Evolutionary conservation across 2,888 invertebrate species (phyloP).

Genomic region (Stenurella melanura): DNA sequence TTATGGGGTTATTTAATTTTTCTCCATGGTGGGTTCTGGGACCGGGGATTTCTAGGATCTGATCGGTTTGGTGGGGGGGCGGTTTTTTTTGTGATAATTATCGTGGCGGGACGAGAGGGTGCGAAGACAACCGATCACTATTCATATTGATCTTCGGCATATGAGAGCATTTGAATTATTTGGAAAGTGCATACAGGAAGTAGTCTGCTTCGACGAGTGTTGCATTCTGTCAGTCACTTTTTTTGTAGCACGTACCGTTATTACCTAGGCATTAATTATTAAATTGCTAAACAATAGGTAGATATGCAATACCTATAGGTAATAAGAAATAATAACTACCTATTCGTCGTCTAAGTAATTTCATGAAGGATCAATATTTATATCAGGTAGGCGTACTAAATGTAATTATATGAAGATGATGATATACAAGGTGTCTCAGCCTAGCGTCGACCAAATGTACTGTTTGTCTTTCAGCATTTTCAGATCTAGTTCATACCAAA

Average conservation of each 20-base stretch:
- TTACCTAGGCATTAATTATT: neutral
- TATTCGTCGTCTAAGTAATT: no score
- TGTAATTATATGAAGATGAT: no score
- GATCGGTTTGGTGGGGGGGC: neutral
- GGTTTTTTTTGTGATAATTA: neutral
- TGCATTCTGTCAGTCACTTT: no score
- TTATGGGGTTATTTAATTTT: neutral
- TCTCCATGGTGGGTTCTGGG: neutral
- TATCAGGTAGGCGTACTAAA: no score
- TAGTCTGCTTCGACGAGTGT: conserved; percentile 12
- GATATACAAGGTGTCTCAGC: no score
- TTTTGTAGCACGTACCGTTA: no score
- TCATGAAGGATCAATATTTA: no score
- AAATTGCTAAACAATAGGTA: neutral
- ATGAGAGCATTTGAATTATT: conserved; percentile 47
- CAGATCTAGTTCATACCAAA: no score
- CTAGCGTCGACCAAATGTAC: no score
- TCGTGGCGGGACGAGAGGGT: conserved; percentile 1
- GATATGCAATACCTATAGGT: neutral
- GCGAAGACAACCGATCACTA: conserved; percentile 43
- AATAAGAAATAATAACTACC: neutral
- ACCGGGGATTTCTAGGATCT: neutral
- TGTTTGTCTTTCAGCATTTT: no score
- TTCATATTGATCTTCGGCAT: conserved; percentile 50
- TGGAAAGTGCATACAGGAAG: conserved; percentile 40